Base-by-base conservation (phyloP, 1,140 invertebrate species). In the Acarapis woodi region DNA sequence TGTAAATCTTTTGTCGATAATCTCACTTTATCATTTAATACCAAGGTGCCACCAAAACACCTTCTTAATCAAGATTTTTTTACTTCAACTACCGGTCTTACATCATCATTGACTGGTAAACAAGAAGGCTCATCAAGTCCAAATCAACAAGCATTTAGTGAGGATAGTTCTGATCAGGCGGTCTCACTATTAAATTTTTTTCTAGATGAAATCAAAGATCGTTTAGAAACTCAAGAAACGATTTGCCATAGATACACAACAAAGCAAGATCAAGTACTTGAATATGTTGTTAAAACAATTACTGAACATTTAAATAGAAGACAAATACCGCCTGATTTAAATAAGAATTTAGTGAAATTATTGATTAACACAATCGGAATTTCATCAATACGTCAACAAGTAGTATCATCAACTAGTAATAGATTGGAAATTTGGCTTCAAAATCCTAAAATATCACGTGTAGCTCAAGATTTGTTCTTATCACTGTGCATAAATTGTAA, bases 1-100 rank as follows among this genome's bases (percentile, higher is more conserved):
- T 90, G 82, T 53, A 73, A 76, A 51, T 68, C 68, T 22, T 78
- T 90, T 58, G 74, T 87, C 1, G 80, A 88, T 44, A 94, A 93
- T 53, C 75, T 96, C 38, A 56, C 71, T 28, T 75, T 72, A 0
- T 78, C 76, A 8, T 83, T 93, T 53, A 70, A 69, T 34, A 93
- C 83, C 0, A 71, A 73, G 43, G 54, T 67, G 30, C 74, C 76
- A 1, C 49, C 55, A 3, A 55, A 52, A 37, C 46, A 41, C 18
- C 32, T 50, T 34, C 28, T 50, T 23, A 35, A 41, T 29, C 28
- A 40, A 39, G 38, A 38, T 14, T 31, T 39, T 29, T 10, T 39
- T n/a, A 12, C 21, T 2, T 21, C 4, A 3, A 22, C 10, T 15
- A n/a, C 26, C 2, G 10, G 21, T 31, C n/a, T 10, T 3, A 29